Percentiles rank a stretch among this genome's conserved stretches.
These are phyloP conservation scores for Drosophila cracens DNA, from an alignment of 2,888 invertebrate genomes.

Conservation along the genomic window DNA sequence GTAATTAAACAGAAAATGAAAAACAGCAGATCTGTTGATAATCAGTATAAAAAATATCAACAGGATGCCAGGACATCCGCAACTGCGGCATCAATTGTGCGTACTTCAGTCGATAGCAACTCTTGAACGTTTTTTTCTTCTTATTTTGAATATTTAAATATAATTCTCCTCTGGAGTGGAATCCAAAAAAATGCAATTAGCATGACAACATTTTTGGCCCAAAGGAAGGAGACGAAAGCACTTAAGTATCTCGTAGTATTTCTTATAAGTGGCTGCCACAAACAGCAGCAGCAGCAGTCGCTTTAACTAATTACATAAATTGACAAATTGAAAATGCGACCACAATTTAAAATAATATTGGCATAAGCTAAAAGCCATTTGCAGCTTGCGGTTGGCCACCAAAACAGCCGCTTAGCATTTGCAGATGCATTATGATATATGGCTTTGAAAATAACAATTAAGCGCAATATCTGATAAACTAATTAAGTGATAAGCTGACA, in stretches of 20 bases:
- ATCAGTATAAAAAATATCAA: constrained; percentile 20
- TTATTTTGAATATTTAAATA: constrained; percentile 47
- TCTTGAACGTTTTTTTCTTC: constrained; percentile 22
- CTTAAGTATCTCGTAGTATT: constrained; percentile 25
- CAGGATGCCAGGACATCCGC: constrained; percentile 22
- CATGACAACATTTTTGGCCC: constrained; percentile 38
- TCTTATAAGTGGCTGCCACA: constrained; percentile 6
- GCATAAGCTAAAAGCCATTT: constrained; percentile 38
- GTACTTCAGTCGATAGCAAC: constrained; percentile 39
- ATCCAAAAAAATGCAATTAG: constrained; percentile 65
- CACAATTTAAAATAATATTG: constrained; percentile 55
- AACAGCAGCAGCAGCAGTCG: not conserved
- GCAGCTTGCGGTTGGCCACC: constrained; percentile 26
- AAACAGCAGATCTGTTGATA: constrained; percentile 15
- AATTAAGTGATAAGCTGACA: constrained; percentile 25
- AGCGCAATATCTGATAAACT: constrained; percentile 37
- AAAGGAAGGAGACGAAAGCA: constrained; percentile 4
- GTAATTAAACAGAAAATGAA: constrained; percentile 20
- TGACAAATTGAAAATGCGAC: constrained; percentile 39
- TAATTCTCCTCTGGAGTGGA: constrained; percentile 28
- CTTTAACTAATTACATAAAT: constrained; percentile 30
- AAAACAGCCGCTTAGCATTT: constrained; percentile 25
- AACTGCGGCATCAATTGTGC: constrained; percentile 11
- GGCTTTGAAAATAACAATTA: constrained; percentile 52
- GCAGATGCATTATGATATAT: constrained; percentile 6